Evolutionary conservation across 2,797 vertebrate species (phyloP).

Genomic region (Oreochromis grahami): DNA sequence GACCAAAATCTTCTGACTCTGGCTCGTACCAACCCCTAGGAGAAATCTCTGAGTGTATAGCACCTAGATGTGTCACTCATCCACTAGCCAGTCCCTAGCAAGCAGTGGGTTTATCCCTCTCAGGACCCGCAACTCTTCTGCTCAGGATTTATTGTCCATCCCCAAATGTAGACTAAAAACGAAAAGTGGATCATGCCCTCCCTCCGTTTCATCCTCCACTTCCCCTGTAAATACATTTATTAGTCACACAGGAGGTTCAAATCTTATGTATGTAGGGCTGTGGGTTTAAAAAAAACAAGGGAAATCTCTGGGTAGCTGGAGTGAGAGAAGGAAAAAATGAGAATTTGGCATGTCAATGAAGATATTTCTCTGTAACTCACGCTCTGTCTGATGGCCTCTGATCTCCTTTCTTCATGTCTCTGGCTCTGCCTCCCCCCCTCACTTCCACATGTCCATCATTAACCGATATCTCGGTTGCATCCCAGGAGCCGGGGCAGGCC

Average conservation of each 20-base stretch:
- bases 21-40: neutral
- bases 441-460: neutral
- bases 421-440: neutral
- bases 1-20: neutral
- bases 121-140: neutral
- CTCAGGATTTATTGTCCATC: neutral
- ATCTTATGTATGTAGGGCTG: neutral
- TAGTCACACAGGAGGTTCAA: neutral
- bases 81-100: neutral
- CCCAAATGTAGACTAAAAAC: neutral
- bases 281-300: neutral
- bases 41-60: neutral
- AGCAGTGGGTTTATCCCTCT: neutral
- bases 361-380: neutral
- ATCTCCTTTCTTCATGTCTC: neutral
- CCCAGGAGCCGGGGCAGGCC: neutral
- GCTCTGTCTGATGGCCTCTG: neutral
- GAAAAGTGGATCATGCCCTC: neutral
- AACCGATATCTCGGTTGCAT: neutral
- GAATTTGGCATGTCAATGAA: neutral
- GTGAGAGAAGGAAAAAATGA: neutral
- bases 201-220: neutral
- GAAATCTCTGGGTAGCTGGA: neutral
- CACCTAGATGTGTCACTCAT: neutral
- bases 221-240: neutral